Base-by-base conservation (phyloP, 2,113 vertebrate genomes). In the Probosciger aterrimus region DNA sequence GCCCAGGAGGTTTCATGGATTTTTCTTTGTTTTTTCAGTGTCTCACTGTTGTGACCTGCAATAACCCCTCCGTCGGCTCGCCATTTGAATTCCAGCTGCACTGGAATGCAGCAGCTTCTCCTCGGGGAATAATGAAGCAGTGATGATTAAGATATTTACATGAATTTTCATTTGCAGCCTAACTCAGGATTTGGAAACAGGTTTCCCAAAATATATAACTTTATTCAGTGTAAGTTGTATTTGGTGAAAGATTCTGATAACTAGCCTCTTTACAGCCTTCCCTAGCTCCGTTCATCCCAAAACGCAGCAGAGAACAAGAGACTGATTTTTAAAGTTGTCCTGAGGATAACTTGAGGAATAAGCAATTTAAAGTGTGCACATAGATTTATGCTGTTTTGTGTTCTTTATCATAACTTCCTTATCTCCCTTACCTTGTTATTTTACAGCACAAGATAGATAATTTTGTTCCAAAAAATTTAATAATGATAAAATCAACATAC, bases 81-180 rank as follows among this genome's bases (percentile, higher is more conserved):
- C 78, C 43, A 28, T 55, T 93, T 90, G 88, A 94, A 94, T 94
- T 94, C 92, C 94, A 91, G 95, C 93, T 84, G 57, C 89, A 76
- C 78, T 87, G 95, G 93, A 95, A 95, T 93, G 93, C 2, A 19
- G 57, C 25, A 7, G 84, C 86, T 85, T 86, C 74, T 97, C 95
- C 91, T 77, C 17, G 2, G 85, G 92, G 84, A 85, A 87, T 68
- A 84, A 89, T 94, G 81, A 44, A 73, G 82, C 81, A 87, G 17
- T 17, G 44, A 37, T 37, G 44, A 89, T 84, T 80, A 76, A 75
- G 74, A 73, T 71, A 44, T 64, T 89, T 68, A 91, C 73, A 91
- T 49, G 47, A 31, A 55, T 91, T 87, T 94, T 85, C 20, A 18
- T 87, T 91, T 95, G 63, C 53, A 89, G 49, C 39, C 43, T 82